Conservation (phyloP, 2,113 vertebrate genomes). For the Castor canadensis region DNA sequence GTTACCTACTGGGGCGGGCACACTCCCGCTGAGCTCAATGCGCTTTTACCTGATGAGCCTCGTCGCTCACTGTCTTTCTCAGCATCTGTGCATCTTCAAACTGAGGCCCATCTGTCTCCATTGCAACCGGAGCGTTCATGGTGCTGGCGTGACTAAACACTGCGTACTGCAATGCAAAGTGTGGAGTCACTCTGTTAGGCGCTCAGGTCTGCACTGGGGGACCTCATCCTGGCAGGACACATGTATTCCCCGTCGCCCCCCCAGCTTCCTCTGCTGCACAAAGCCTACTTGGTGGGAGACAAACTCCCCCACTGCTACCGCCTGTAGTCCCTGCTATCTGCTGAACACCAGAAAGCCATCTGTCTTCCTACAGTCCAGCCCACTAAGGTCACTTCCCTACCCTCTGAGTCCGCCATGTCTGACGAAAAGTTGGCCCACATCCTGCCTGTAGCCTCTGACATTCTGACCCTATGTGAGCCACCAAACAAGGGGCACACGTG, state of each 20-base stretch:
- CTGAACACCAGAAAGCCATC: background rate
- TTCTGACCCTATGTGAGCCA: background rate
- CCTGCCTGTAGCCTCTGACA: rapidly evolving
- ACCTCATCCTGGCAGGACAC: background rate
- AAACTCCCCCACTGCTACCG: background rate
- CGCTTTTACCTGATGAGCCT: slow-evolving; percentile 92
- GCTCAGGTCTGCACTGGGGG: background rate
- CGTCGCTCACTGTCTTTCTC: slow-evolving; percentile 92
- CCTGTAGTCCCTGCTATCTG: background rate
- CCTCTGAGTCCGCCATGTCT: too few relatives aligned
- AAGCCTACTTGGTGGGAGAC: rapidly evolving
- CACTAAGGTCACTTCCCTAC: background rate
- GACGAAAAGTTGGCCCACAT: background rate
- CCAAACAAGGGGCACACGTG: rapidly evolving
- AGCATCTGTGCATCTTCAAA: slow-evolving; percentile 93
- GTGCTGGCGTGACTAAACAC: slow-evolving; percentile 87
- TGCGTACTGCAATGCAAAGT: slow-evolving; percentile 90
- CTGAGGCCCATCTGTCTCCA: slow-evolving; percentile 95
- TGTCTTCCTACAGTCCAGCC: background rate
- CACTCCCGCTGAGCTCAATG: slow-evolving; percentile 40
- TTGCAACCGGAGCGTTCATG: slow-evolving; percentile 91
- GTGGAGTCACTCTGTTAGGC: slow-evolving; percentile 69
- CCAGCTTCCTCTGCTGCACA: background rate
- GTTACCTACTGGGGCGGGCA: rapidly evolving
- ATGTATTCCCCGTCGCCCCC: background rate